Percentiles rank a stretch among this genome's conserved stretches.
Evolutionary conservation across 2,888 invertebrate species (phyloP).

Genomic region (Helleia helle): DNA sequence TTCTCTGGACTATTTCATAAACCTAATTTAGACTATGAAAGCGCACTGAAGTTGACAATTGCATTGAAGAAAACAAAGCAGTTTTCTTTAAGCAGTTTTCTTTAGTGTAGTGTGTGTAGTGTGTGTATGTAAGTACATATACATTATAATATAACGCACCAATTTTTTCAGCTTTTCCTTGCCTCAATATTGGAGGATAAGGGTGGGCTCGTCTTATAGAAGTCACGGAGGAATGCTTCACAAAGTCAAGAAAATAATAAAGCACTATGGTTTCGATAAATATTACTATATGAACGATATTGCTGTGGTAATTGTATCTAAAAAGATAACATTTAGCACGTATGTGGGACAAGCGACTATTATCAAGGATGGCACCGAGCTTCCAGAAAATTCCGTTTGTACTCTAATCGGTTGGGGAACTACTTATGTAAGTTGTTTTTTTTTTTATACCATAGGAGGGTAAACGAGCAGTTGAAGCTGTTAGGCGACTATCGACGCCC

Average conservation of each 20-base stretch:
- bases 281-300: conserved; percentile 52
- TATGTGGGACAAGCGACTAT: conserved; percentile 51
- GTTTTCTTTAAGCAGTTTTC: too few species aligned
- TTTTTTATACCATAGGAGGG: too few species aligned
- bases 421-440: conserved; percentile 42
- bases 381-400: conserved; percentile 39
- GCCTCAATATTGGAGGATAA: conserved; percentile 50
- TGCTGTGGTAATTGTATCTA: conserved; percentile 41
- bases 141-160: too few species aligned
- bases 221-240: conserved; percentile 44
- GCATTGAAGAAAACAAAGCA: too few species aligned
- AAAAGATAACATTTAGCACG: conserved; percentile 35
- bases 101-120: too few species aligned
- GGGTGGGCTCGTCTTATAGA: conserved; percentile 54
- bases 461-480: too few species aligned
- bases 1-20: too few species aligned
- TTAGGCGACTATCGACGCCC: too few species aligned
- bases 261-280: conserved; percentile 45
- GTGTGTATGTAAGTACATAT: too few species aligned
- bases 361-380: conserved; percentile 42
- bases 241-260: conserved; percentile 43
- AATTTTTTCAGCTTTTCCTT: conserved; percentile 41
- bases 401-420: conserved; percentile 59
- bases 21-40: too few species aligned
- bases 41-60: too few species aligned